Evolutionary conservation across 2,113 vertebrate genomes (phyloP).

Genomic region (Suricata suricatta): DNA sequence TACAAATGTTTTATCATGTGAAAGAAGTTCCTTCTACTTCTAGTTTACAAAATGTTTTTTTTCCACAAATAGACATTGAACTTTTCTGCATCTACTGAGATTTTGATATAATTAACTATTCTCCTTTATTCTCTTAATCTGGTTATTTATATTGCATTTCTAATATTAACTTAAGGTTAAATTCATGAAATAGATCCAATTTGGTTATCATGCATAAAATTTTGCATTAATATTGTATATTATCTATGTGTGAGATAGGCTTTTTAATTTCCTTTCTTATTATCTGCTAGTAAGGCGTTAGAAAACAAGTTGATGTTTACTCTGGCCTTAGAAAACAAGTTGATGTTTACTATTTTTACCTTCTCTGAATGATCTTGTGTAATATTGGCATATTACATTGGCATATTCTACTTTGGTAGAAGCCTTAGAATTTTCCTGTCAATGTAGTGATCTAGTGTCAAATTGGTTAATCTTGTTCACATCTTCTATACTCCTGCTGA

Average conservation of each 20-base stretch:
- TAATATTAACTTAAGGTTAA: neutral
- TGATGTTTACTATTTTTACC: neutral
- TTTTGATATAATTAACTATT: slow-evolving; percentile 16
- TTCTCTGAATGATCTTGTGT: neutral
- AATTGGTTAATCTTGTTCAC: neutral
- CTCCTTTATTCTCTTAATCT: neutral
- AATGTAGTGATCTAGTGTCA: neutral
- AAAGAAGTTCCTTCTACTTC: neutral
- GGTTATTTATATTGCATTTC: neutral
- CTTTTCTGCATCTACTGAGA: neutral
- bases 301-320: neutral
- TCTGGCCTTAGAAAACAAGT: neutral
- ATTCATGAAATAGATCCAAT: neutral
- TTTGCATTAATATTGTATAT: neutral
- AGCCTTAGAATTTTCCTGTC: neutral
- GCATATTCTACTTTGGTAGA: neutral
- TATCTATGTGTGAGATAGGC: neutral
- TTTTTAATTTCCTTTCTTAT: neutral
- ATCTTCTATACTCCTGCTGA: neutral
- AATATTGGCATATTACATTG: neutral
- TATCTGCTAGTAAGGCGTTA: neutral
- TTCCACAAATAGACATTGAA: neutral
- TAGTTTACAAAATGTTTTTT: neutral
- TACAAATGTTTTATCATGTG: neutral
- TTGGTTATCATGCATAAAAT: neutral